Percentiles rank a stretch among this genome's conserved stretches.
phyloP scores from a whole-genome alignment of 2,797 vertebrate species.

The Oreochromis grahami region DNA sequence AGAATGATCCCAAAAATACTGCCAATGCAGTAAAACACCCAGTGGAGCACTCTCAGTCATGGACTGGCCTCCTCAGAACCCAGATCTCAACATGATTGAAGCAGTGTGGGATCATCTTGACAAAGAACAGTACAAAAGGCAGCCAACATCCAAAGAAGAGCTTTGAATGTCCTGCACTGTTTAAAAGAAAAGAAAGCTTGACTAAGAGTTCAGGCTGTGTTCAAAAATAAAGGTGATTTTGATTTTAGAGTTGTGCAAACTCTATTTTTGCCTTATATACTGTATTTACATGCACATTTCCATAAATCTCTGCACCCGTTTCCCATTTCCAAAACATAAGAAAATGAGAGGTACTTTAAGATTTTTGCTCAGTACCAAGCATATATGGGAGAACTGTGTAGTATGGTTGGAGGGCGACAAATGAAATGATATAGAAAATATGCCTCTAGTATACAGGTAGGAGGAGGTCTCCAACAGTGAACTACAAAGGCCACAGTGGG shows the following conservation, averaged over 20 bases:
- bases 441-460: neutral
- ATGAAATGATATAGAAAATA: neutral
- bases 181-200: neutral
- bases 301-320: neutral
- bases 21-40: neutral
- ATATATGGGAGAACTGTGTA: neutral
- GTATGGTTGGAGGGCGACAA: neutral
- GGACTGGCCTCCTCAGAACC: neutral
- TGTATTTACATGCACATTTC: neutral
- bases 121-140: neutral
- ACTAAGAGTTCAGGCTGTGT: neutral
- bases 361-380: neutral
- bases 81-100: neutral
- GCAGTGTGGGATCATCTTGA: neutral
- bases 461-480: neutral
- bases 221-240: neutral
- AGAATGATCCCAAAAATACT: neutral
- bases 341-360: neutral
- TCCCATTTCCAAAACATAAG: neutral
- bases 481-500: slow-evolving; percentile 16
- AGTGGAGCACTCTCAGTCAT: neutral
- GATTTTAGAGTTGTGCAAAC: neutral
- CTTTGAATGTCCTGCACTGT: neutral
- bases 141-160: neutral
- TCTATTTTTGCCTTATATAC: neutral